Percentiles rank a stretch among this genome's conserved stretches.
Conservation (phyloP, 2,888 invertebrate species). For the Patella depressa region DNA sequence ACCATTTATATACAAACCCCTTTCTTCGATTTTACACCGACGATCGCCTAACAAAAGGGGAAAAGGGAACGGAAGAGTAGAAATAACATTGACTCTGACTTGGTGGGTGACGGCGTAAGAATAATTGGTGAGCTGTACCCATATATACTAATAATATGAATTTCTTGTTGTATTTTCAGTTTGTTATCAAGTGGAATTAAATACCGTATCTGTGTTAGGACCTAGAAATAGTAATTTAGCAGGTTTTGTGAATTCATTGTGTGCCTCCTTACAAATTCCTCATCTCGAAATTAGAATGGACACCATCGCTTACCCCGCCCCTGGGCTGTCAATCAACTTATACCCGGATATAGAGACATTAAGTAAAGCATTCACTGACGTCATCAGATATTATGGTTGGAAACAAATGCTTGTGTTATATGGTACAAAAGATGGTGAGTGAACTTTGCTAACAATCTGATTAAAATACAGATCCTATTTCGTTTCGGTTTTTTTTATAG, state of each 20-base stretch:
- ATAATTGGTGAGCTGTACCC: too few relatives aligned
- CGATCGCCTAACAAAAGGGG: too few relatives aligned
- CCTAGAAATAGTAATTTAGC: conserved; percentile 80
- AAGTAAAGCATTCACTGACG: conserved; percentile 85
- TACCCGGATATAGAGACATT: conserved; percentile 84
- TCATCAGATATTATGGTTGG: conserved; percentile 86
- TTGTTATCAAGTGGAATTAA: conserved; percentile 74
- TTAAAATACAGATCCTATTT: too few relatives aligned
- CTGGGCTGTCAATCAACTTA: conserved; percentile 88
- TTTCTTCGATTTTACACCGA: too few relatives aligned
- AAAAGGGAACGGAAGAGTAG: too few relatives aligned
- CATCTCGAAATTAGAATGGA: conserved; percentile 83
- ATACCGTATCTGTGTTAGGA: conserved; percentile 87
- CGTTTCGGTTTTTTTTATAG: too few relatives aligned
- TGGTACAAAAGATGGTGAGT: conserved; percentile 82
- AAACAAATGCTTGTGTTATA: conserved; percentile 88
- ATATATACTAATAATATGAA: neutral
- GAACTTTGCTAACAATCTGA: too few relatives aligned
- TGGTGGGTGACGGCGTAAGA: too few relatives aligned
- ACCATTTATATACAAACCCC: too few relatives aligned
- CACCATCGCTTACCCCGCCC: conserved; percentile 72
- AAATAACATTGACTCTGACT: too few relatives aligned
- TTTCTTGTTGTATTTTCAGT: conserved; percentile 50
- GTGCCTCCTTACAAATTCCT: conserved; percentile 87
- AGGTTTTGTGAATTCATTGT: conserved; percentile 85